Conservation (phyloP, 2,113 vertebrate species). For the Oryzias melastigma region DNA sequence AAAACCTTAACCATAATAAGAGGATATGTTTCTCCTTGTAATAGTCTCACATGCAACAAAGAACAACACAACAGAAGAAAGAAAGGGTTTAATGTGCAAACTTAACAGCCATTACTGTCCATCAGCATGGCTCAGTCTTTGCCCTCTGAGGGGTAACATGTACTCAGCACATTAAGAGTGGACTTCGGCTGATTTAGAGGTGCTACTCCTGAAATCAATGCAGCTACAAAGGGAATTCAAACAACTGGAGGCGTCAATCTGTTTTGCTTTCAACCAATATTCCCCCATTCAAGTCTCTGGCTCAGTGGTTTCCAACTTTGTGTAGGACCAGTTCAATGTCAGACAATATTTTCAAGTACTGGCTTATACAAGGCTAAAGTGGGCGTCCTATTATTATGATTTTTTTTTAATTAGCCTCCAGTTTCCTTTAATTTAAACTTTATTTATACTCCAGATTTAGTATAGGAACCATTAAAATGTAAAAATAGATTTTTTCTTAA, state of each 20-base stretch:
- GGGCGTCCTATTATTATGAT: too few species aligned
- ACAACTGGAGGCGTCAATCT: neutral
- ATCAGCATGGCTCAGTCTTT: conserved; percentile 25
- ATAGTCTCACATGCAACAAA: too few species aligned
- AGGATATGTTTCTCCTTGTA: neutral
- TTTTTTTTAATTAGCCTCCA: too few species aligned
- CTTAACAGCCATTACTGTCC: conserved; percentile 43
- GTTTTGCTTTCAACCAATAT: conserved; percentile 7
- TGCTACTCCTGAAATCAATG: neutral
- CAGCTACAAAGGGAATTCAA: neutral
- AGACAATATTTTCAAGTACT: too few species aligned
- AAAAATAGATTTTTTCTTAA: too few species aligned
- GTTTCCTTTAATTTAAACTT: too few species aligned
- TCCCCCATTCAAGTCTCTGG: neutral
- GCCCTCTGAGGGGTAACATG: conserved; percentile 7
- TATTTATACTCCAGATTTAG: too few species aligned
- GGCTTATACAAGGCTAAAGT: too few species aligned
- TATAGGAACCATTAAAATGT: too few species aligned
- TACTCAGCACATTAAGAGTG: neutral
- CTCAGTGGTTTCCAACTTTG: too few species aligned
- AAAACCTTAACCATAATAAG: neutral
- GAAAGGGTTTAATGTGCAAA: conserved; percentile 22
- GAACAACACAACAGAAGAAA: neutral
- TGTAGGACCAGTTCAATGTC: too few species aligned
- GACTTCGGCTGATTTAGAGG: conserved; percentile 5